A percentile compares a stretch with the other conserved stretches of the same genome.
phyloP scores from a whole-genome alignment of 2,888 invertebrate species.

The Meandrusa payeni region DNA sequence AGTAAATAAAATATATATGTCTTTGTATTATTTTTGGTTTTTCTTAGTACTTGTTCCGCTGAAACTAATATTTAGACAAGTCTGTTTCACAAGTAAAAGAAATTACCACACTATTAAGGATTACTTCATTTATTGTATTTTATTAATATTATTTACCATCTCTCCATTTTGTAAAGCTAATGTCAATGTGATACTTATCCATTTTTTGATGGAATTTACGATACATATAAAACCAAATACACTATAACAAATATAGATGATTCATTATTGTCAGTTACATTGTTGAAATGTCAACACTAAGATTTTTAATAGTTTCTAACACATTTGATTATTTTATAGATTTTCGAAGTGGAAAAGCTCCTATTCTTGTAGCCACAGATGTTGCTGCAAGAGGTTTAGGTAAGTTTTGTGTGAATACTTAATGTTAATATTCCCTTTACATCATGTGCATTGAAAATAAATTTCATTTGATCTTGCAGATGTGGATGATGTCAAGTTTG shows the following conservation, averaged over 20 bases:
- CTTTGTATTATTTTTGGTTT: constrained; percentile 29
- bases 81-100: neutral
- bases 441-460: neutral
- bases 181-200: too few relatives aligned
- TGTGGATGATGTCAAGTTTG: constrained; percentile 97
- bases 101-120: too few relatives aligned
- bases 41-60: neutral
- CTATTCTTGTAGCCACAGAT: constrained; percentile 96
- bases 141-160: too few relatives aligned
- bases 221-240: too few relatives aligned
- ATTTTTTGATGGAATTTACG: too few relatives aligned
- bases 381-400: constrained; percentile 96
- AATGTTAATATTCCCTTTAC: neutral
- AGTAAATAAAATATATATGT: constrained; percentile 34
- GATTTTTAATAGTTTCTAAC: neutral
- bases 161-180: too few relatives aligned
- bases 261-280: neutral
- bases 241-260: neutral
- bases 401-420: constrained; percentile 71
- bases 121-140: too few relatives aligned
- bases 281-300: neutral
- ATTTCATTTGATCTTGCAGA: constrained; percentile 80
- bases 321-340: constrained; percentile 76
- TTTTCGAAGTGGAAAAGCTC: constrained; percentile 91
- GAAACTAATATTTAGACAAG: neutral